A percentile compares a stretch with the other conserved stretches of the same genome.
phyloP scores from a whole-genome alignment of 2,797 vertebrate species.

The Pseudomugil gertrudae region DNA sequence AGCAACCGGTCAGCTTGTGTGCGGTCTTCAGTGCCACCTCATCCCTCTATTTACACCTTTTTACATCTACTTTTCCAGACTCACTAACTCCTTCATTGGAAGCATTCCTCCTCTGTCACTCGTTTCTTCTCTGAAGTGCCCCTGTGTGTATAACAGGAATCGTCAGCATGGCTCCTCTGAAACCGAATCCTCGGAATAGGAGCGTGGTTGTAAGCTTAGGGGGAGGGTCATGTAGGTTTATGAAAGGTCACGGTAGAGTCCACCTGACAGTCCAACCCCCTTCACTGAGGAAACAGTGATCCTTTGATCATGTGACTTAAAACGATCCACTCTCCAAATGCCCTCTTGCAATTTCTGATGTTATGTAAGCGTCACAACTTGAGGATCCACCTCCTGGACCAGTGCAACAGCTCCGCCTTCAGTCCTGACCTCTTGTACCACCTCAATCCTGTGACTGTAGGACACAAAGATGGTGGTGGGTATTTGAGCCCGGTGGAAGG shows the following conservation, averaged over 20 bases:
- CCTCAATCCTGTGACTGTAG: conserved; percentile 68
- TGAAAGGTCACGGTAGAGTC: conserved; percentile 48
- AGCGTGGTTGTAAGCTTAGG: conserved; percentile 21
- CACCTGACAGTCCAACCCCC: conserved; percentile 33
- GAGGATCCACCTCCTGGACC: conserved; percentile 10
- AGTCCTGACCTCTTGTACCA: conserved; percentile 43
- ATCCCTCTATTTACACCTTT: conserved; percentile 42
- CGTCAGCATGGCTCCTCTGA: conserved; percentile 58
- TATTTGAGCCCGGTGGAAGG: conserved; percentile 70
- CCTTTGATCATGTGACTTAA: conserved; percentile 51
- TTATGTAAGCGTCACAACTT: conserved; percentile 46
- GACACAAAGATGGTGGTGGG: conserved; percentile 49
- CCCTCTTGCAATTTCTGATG: conserved; percentile 33
- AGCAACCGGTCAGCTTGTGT: neutral
- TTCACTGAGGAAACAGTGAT: conserved; percentile 46
- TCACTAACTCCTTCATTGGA: conserved; percentile 31
- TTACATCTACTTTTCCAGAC: conserved; percentile 31
- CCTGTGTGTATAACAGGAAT: conserved; percentile 59
- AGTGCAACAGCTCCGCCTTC: conserved; percentile 7
- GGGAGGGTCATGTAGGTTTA: conserved; percentile 60
- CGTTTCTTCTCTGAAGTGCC: conserved; percentile 53
- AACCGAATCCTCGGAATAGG: conserved; percentile 69
- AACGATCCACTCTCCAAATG: conserved; percentile 17
- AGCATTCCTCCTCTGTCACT: conserved; percentile 47
- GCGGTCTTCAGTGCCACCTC: conserved; percentile 41